Evolutionary conservation across 1,140 invertebrate genomes (phyloP), one percentile per base, ranked within the genome.

Genomic region (Lepidurus couesii): DNA sequence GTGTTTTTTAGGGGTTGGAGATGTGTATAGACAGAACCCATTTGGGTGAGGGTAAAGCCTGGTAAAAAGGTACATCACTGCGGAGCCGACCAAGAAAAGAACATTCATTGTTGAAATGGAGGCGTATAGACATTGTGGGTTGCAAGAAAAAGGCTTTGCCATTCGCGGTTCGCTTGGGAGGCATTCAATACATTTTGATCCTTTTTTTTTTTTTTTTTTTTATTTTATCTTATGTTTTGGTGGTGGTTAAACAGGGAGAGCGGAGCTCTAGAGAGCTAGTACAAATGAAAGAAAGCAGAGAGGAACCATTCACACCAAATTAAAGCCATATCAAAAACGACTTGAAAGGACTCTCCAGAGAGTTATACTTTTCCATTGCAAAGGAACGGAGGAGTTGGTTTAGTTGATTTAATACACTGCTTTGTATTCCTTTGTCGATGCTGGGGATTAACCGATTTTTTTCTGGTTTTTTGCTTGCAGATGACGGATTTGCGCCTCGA

Each of bases 401-500:
- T 65, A 0, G 16, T 65, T 65, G 53, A 65, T 65, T 65, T 65
- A 65, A 21, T 65, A 65, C 53, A 65, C 16, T 65, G 53, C 53
- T 65, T 47, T 76, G 26, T 76, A 24, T 21, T 76, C 10, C 26
- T 76, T 47, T 44, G 44, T 26, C 11, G 13, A 47, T 76, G n/a
- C 42, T 24, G 13, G 45, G n/a, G 43, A 9, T 65, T 7, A n/a
- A 65, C 16, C 53, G 16, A 16, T n/a, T 10, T 21, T 21, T 75
- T 75, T 42, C 24, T 24, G 24, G 0, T 24, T 34, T 42, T 24
- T 44, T 47, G 8, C 13, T 42, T 47, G 34, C 44, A 79, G 78
- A 75, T 79, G 78, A 75, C 78, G 16, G 78, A 79, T 45, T 24
- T 79, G 21, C 78, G 78, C 21, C 73, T 79, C 0, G 73, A 79